Evolutionary conservation across 2,113 vertebrate species (phyloP).

Genomic region (Gulo gulo): DNA sequence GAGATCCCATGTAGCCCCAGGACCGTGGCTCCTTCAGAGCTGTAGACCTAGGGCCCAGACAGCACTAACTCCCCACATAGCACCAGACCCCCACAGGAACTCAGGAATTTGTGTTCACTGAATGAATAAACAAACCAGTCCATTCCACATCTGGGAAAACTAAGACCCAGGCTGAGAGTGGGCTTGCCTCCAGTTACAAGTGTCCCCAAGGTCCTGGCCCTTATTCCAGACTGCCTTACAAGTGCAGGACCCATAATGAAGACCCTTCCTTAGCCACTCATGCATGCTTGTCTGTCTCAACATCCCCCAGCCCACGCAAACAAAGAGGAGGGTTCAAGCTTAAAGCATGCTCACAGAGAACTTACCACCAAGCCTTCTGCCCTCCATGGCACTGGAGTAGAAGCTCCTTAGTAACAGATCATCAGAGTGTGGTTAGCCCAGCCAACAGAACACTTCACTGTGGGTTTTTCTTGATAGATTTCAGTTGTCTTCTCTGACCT

Average conservation of each 20-base stretch:
- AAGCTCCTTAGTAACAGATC: no score
- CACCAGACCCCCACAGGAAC: neutral
- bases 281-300: fast-evolving
- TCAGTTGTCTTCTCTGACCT: neutral
- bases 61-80: neutral
- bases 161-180: neutral
- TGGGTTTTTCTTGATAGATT: neutral
- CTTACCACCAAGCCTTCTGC: neutral
- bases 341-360: neutral
- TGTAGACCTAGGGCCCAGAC: neutral
- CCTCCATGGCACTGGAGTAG: neutral
- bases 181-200: neutral
- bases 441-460: neutral
- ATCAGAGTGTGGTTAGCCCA: neutral
- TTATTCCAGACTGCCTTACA: neutral
- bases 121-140: neutral
- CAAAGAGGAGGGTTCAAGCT: neutral
- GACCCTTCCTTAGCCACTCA: neutral
- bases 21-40: fast-evolving
- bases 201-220: neutral
- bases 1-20: neutral
- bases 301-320: neutral
- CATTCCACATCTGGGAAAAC: neutral
- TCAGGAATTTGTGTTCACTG: neutral
- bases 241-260: neutral